phyloP scores from a whole-genome alignment of 2,888 invertebrate species.

The Chrysotoxum bicinctum region DNA sequence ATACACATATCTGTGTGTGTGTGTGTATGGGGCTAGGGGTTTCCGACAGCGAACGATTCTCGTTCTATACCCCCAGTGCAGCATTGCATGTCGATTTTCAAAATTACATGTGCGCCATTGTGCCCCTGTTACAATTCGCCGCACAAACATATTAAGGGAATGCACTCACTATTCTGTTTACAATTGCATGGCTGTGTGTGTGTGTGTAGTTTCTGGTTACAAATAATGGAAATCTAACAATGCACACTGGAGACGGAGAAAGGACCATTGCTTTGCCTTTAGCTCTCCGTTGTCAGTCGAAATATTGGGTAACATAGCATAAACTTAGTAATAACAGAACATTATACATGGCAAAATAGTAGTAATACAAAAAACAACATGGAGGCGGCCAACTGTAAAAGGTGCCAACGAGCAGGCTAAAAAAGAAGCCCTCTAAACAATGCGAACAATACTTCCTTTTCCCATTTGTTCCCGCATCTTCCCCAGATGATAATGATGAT shows the following conservation, averaged over 20 bases:
- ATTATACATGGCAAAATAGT: background rate
- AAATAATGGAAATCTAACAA: conserved; percentile 62
- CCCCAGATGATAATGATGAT: conserved; percentile 1
- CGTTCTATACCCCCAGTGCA: conserved; percentile 36
- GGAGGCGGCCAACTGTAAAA: conserved; percentile 37
- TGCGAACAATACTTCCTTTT: background rate
- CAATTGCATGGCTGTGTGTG: too few relatives aligned
- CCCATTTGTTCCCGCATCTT: background rate
- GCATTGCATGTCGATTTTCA: conserved; percentile 70
- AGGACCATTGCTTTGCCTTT: conserved; percentile 23
- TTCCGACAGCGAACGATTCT: background rate
- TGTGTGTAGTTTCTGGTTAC: conserved; percentile 33
- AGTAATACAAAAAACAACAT: background rate
- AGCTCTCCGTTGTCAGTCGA: conserved; percentile 1
- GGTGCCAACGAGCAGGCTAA: conserved; percentile 25
- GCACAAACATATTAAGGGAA: conserved; percentile 18
- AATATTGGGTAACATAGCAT: conserved; percentile 35
- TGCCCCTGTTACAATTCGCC: conserved; percentile 50
- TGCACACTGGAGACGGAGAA: conserved; percentile 15
- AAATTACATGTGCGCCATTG: conserved; percentile 73
- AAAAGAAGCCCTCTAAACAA: conserved; percentile 17
- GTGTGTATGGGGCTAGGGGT: background rate
- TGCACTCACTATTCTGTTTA: conserved; percentile 17
- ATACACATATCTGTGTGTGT: background rate
- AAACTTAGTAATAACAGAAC: conserved; percentile 35